These are phyloP conservation scores for Motacilla alba DNA, from an alignment of 2,113 vertebrate genomes.

Conservation along the genomic window DNA sequence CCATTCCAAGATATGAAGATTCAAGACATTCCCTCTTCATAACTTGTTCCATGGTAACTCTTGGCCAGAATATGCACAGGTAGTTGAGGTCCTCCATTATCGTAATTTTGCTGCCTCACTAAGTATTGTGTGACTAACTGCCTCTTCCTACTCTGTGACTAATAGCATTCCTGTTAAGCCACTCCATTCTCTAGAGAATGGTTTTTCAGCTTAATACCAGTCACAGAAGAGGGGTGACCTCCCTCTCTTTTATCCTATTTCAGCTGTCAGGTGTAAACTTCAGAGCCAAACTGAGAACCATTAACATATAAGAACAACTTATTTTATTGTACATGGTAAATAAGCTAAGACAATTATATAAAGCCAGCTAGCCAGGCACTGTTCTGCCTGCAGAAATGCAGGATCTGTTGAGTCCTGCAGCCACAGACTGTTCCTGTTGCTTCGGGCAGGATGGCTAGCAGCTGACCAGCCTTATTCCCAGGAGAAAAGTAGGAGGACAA, in stretches of 20 bases:
- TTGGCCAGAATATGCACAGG: background rate
- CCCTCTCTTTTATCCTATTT: background rate
- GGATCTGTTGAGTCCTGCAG: background rate
- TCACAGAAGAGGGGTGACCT: background rate
- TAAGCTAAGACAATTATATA: background rate
- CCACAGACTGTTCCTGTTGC: fast-evolving
- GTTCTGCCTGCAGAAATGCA: background rate
- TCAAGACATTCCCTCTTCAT: background rate
- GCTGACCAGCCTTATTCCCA: background rate
- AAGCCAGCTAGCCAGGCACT: background rate
- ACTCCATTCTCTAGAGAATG: background rate
- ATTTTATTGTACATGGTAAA: background rate
- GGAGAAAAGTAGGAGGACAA: background rate
- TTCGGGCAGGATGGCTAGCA: fast-evolving
- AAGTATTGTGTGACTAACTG: background rate
- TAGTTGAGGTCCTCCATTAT: background rate
- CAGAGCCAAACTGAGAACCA: background rate
- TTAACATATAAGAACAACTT: background rate
- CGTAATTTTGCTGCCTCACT: background rate
- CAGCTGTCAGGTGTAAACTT: background rate
- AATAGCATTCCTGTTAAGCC: background rate
- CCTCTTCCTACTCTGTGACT: background rate
- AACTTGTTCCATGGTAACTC: background rate
- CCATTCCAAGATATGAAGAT: background rate
- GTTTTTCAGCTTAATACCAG: background rate